Evolutionary conservation across 2,888 invertebrate species (phyloP).

Genomic region (Ischnus inquisitorius): DNA sequence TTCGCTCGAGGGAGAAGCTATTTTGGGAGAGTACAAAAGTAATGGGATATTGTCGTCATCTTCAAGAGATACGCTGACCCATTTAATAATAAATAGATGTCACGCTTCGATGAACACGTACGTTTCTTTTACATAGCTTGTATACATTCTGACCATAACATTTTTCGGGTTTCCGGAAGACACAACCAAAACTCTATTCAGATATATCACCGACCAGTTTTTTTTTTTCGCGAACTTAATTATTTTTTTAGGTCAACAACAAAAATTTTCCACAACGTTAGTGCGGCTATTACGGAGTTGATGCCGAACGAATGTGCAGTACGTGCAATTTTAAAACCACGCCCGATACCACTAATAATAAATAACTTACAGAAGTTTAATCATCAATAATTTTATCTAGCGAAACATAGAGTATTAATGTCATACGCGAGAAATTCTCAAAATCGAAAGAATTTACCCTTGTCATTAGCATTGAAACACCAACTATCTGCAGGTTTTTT

Average conservation of each 20-base stretch:
- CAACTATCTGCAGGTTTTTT: no score
- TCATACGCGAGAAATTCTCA: constrained; percentile 47
- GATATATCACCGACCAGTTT: no score
- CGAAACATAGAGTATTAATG: constrained; percentile 53
- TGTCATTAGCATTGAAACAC: constrained; percentile 52
- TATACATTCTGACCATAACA: no score
- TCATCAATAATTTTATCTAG: not conserved
- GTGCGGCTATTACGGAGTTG: no score
- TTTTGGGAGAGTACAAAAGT: not conserved
- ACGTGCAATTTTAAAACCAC: not conserved
- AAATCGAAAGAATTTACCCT: constrained; percentile 49
- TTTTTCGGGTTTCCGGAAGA: no score
- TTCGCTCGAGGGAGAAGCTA: not conserved
- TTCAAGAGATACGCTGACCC: not conserved
- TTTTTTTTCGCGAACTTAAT: no score
- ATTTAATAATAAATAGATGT: not conserved
- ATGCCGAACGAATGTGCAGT: no score
- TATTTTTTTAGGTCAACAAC: no score
- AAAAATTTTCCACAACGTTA: no score
- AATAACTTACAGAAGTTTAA: no score
- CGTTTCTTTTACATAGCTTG: not conserved
- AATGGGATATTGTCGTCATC: not conserved
- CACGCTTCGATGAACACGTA: not conserved
- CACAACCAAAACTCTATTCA: no score
- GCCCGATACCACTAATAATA: no score